Base-by-base conservation (phyloP, 1,140 invertebrate species). In the Microplitis mediator region DNA sequence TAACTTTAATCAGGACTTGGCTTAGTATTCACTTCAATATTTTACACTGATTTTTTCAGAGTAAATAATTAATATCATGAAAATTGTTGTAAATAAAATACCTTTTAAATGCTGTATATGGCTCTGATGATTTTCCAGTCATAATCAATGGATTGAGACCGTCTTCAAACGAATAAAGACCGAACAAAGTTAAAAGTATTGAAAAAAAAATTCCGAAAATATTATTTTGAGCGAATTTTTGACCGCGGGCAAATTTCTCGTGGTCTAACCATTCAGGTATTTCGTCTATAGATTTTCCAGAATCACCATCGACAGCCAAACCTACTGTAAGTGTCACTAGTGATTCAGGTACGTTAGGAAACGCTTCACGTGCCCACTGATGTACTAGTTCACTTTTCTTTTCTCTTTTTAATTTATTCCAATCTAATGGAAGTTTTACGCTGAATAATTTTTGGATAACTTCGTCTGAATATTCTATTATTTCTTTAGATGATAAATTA, bases 41-140 rank as follows among this genome's bases (percentile, higher is more conserved):
- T 0, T 50, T 1, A 50, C 6, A 50, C 6, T 50, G 35, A 5
- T 5, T 36, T 3, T 64, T 64, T 64, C 35, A 13, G 9, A 6
- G 8, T 62, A 23, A 13, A 34, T 62, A 11, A 62, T 32, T 11
- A 11, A 62, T 31, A 2, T 14, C 4, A 14, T 14, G 4, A 54
- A 54, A 54, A 54, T n/a, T 54, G 16, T 34, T 23, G 56, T 31
- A 52, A 36, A 61, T 23, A 39, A 39, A 36, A 69, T 95, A 96
- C 76, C 95, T 88, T 71, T 89, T 90, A 79, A 95, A 95, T 0
- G 94, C 90, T 0, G 88, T 89, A 16, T 87, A 88, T 0, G 88
- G 83, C 4, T 89, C 90, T 35, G 88, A 89, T 1, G 92, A 94
- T 71, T 91, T 90, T 0, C 89, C 86, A 0, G 92, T 92, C 0